A percentile compares a stretch with the other conserved stretches of the same genome.
Conservation (phyloP, 2,888 invertebrate genomes). For the Drosophila tripunctata region DNA sequence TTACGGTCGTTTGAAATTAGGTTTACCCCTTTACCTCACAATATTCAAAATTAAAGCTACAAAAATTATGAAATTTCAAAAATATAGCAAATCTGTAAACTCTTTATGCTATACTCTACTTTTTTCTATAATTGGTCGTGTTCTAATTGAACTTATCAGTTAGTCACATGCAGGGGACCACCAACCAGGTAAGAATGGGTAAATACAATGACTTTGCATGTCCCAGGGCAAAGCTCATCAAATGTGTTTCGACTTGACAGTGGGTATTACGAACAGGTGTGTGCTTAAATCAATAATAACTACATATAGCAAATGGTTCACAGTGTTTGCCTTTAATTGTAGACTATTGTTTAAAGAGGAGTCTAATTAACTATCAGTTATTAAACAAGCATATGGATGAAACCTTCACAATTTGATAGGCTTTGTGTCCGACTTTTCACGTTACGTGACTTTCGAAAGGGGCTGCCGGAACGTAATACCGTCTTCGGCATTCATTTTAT, state of each 20-base stretch:
- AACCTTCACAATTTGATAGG: neutral
- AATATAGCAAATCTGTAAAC: too few relatives aligned
- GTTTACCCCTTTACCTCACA: too few relatives aligned
- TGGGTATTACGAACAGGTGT: neutral
- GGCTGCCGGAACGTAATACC: neutral
- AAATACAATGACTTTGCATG: conserved; percentile 7
- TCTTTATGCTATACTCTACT: neutral
- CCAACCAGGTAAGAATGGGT: conserved; percentile 2
- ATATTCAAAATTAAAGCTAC: too few relatives aligned
- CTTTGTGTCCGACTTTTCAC: conserved; percentile 19
- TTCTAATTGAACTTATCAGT: conserved; percentile 26
- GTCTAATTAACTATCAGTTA: conserved; percentile 39
- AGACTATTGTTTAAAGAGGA: neutral
- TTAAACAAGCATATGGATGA: conserved; percentile 9
- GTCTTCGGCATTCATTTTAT: conserved; percentile 60
- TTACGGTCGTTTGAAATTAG: too few relatives aligned
- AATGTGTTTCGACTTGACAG: conserved; percentile 3
- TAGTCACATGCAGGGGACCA: conserved; percentile 27
- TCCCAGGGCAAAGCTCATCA: conserved; percentile 1
- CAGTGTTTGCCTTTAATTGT: neutral
- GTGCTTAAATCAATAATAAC: neutral
- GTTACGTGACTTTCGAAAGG: conserved; percentile 44
- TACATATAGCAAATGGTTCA: neutral
- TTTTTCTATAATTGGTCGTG: conserved; percentile 34
- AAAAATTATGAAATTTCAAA: too few relatives aligned